These are phyloP conservation scores for Rhinoderma darwinii DNA, from an alignment of 2,113 vertebrate species.

Conservation along the genomic window DNA sequence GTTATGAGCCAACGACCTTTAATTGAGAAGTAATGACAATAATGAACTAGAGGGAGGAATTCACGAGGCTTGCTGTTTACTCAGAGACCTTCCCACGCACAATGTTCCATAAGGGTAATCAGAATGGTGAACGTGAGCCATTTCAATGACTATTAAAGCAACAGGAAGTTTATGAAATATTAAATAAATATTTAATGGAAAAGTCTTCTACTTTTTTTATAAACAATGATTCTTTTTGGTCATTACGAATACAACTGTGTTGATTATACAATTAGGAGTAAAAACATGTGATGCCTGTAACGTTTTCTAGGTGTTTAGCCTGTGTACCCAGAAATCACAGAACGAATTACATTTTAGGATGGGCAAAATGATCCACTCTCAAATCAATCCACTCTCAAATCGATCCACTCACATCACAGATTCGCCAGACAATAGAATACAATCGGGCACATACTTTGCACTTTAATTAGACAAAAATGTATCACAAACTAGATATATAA, in stretches of 20 bases:
- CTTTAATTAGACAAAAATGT: too few relatives aligned
- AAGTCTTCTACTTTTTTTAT: not conserved
- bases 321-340: not conserved
- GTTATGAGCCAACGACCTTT: slow-evolving; percentile 57
- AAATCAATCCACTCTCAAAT: too few relatives aligned
- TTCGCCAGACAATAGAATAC: not conserved
- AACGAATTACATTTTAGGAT: not conserved
- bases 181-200: not conserved
- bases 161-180: not conserved
- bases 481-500: too few relatives aligned
- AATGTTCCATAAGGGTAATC: slow-evolving; percentile 34
- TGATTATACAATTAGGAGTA: not conserved
- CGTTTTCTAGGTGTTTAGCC: not conserved
- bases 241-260: not conserved
- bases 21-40: slow-evolving; percentile 64
- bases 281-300: not conserved
- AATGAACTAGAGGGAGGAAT: slow-evolving; percentile 59
- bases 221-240: not conserved
- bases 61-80: slow-evolving; percentile 61
- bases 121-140: slow-evolving; percentile 48
- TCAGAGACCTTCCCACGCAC: slow-evolving; percentile 59
- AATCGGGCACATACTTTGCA: not conserved
- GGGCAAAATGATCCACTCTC: not conserved
- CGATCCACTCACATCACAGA: too few relatives aligned
- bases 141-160: slow-evolving; percentile 51